phyloP scores from a whole-genome alignment of 2,113 vertebrate species.

The Chaenogobius annularis region DNA sequence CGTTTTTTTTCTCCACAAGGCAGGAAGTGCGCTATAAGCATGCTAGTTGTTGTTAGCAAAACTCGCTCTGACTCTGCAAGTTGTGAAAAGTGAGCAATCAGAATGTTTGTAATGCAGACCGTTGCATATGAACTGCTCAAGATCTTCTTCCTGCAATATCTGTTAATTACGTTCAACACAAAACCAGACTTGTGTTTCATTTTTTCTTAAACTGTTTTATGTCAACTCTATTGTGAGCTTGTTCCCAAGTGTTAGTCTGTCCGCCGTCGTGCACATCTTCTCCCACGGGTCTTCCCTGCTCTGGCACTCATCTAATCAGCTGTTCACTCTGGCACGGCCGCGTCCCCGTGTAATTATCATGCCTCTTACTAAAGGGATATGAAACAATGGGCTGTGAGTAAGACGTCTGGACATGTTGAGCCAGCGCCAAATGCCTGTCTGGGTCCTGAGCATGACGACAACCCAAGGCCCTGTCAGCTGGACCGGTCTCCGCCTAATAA shows the following conservation, averaged over 20 bases:
- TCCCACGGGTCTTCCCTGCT: conserved; percentile 33
- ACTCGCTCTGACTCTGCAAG: no score
- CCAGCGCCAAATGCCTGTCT: conserved; percentile 71
- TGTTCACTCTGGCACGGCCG: conserved; percentile 41
- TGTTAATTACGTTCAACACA: background rate
- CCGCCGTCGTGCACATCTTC: conserved; percentile 45
- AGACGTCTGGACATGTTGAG: conserved; percentile 76
- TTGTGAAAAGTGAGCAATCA: no score
- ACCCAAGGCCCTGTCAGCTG: conserved; percentile 53
- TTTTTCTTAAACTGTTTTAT: background rate
- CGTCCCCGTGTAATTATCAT: conserved; percentile 64
- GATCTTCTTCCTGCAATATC: background rate
- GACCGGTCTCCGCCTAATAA: conserved; percentile 47
- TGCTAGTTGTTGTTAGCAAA: no score
- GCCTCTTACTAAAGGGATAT: conserved; percentile 64
- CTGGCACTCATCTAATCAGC: conserved; percentile 46
- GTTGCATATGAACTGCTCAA: no score
- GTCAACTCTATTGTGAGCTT: background rate
- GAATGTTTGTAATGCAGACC: no score
- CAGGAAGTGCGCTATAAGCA: no score
- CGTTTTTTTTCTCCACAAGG: no score
- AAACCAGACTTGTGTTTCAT: no score
- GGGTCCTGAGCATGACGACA: conserved; percentile 51
- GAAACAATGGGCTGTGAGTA: conserved; percentile 77
- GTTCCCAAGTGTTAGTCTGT: background rate